Evolutionary conservation across 1,140 invertebrate genomes (phyloP), one percentile per base, ranked within the genome.

Genomic region (Hesperophylax magnus): DNA sequence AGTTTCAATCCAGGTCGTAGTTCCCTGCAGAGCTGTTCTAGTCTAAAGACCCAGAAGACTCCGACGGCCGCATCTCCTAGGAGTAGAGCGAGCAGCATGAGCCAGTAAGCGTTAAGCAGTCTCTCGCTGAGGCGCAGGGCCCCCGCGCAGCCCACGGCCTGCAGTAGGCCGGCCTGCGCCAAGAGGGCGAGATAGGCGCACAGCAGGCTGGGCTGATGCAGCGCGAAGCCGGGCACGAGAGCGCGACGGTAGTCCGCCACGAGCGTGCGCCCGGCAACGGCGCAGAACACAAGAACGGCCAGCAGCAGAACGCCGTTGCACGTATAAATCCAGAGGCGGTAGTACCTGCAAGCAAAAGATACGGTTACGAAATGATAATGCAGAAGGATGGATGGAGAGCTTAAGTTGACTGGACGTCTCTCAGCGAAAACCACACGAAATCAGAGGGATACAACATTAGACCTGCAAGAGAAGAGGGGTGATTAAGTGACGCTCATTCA

Each of bases 271-370:
- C 93, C 93, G 75, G 95, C 95, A 74, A 95, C 94, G 56, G 93
- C 93, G 81, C 93, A 93, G 88, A 97, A 96, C 31, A 95, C 94
- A 65, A 97, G 87, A 85, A 95, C 95, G 86, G 94, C 94, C 80
- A 95, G 92, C 87, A 97, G 91, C 86, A 97, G 91, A 81, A 95
- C 95, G 87, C 94, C 93, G 91, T 97, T 97, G 93, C 95, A 97
- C 86, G 95, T 95, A 92, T 97, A 97, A 87, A 97, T 97, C 96
- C 96, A 97, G 86, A 97, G 93, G 88, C 96, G 94, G 91, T 97
- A 97, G 92, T 97, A 97, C 77, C 77, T 78, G 86, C 31, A 69
- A 34, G 0, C 24, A 47, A 47, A 47, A 9, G 39, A 14, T 2
- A 14, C 39, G 11, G 11, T 47, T 47, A 47, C 1, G 3, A 47